Conservation (phyloP, 2,888 invertebrate genomes). For the Drosophila borborema region DNA sequence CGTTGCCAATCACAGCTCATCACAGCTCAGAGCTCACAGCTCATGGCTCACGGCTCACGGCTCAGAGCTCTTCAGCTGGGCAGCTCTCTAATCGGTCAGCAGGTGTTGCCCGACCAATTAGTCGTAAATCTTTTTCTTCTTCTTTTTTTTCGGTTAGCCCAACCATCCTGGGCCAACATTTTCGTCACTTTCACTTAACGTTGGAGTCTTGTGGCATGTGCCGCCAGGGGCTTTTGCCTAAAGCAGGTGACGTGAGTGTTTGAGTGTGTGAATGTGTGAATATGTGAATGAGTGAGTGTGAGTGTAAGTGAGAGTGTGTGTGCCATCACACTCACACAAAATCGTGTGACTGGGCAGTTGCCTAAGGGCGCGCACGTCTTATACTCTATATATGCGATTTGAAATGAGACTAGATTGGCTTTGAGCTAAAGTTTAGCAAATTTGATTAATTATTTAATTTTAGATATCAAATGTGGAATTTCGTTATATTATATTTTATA, state of each 20-base stretch:
- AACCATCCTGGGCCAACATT: conserved; percentile 30
- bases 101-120: conserved; percentile 37
- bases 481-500: too few species aligned
- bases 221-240: conserved; percentile 20
- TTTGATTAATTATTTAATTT: neutral
- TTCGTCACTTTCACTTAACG: conserved; percentile 52
- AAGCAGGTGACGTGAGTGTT: conserved; percentile 24
- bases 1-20: conserved; percentile 32
- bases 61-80: conserved; percentile 24
- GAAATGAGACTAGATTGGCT: neutral
- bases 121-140: conserved; percentile 21
- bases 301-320: neutral
- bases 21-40: conserved; percentile 26
- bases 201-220: conserved; percentile 20
- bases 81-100: conserved; percentile 15
- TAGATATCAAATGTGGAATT: neutral
- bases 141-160: conserved; percentile 17
- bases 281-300: neutral
- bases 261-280: neutral
- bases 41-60: conserved; percentile 1
- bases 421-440: neutral
- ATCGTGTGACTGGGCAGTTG: conserved; percentile 10
- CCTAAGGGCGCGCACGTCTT: conserved; percentile 9
- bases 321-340: conserved; percentile 13
- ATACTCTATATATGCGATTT: conserved; percentile 1